Evolutionary conservation across 1,140 invertebrate species (phyloP).

Genomic region (Heliconius hermathena): DNA sequence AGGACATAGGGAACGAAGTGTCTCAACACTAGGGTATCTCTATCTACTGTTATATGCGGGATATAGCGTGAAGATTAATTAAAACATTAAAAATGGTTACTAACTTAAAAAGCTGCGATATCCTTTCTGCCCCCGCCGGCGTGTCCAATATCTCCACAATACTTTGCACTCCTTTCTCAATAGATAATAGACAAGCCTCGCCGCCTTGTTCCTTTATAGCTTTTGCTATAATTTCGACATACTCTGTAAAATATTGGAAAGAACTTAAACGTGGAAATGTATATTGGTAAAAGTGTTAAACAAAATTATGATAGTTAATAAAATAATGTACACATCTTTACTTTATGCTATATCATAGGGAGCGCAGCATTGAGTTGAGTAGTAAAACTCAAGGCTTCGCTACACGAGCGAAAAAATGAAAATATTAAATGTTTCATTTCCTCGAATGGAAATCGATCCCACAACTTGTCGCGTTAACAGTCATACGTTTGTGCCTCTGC

Average conservation of each 20-base stretch:
- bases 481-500: too few relatives aligned
- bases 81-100: constrained; percentile 1
- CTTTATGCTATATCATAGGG: too few relatives aligned
- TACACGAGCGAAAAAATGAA: too few relatives aligned
- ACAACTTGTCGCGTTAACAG: too few relatives aligned
- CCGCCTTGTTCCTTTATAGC: constrained; percentile 58
- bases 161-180: constrained; percentile 43
- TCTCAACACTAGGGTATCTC: background rate
- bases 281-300: too few relatives aligned
- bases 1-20: background rate
- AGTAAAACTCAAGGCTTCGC: too few relatives aligned
- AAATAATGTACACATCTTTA: too few relatives aligned
- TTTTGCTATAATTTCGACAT: constrained; percentile 59
- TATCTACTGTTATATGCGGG: background rate
- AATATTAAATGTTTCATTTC: too few relatives aligned
- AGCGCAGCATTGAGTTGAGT: too few relatives aligned
- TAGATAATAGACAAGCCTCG: constrained; percentile 47
- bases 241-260: constrained; percentile 48
- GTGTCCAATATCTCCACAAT: constrained; percentile 42
- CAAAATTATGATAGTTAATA: too few relatives aligned
- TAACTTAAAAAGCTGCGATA: constrained; percentile 64
- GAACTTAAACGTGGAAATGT: too few relatives aligned
- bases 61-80: background rate
- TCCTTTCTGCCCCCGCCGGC: constrained; percentile 26
- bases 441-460: too few relatives aligned